Conservation (phyloP, 2,113 vertebrate species). For the Pluvianellus socialis region DNA sequence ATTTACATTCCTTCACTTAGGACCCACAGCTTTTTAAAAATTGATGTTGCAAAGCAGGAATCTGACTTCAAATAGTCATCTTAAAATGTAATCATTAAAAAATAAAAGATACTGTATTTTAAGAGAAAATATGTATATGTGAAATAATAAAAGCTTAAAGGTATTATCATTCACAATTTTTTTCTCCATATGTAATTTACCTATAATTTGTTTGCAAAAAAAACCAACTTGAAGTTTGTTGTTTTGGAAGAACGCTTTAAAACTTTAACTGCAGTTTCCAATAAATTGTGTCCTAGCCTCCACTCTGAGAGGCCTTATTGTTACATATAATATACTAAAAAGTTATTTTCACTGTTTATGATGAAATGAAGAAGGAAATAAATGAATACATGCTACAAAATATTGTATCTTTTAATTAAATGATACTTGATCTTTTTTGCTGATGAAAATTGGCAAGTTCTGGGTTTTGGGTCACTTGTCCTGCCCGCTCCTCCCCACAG, state of each 20-base stretch:
- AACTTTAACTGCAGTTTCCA: neutral
- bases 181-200: slow-evolving; percentile 19
- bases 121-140: slow-evolving; percentile 59
- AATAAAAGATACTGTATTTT: slow-evolving; percentile 74
- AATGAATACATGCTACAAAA: neutral
- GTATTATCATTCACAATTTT: neutral
- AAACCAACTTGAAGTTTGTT: neutral
- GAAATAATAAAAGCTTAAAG: slow-evolving; percentile 40
- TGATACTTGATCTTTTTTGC: neutral
- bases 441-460: neutral
- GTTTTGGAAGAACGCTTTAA: slow-evolving; percentile 7
- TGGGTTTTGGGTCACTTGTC: neutral
- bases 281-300: neutral
- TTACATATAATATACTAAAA: neutral
- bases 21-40: slow-evolving; percentile 87
- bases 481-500: too few species aligned
- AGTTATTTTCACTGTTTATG: neutral
- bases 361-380: neutral
- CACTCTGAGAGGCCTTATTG: neutral
- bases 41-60: slow-evolving; percentile 86
- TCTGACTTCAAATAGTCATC: slow-evolving; percentile 83
- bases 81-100: slow-evolving; percentile 84
- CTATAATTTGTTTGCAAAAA: neutral
- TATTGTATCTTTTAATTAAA: neutral
- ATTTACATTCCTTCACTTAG: slow-evolving; percentile 85